Percentiles rank a stretch among this genome's conserved stretches.
Conservation (phyloP, 2,888 invertebrate genomes). For the Papilio demoleus region DNA sequence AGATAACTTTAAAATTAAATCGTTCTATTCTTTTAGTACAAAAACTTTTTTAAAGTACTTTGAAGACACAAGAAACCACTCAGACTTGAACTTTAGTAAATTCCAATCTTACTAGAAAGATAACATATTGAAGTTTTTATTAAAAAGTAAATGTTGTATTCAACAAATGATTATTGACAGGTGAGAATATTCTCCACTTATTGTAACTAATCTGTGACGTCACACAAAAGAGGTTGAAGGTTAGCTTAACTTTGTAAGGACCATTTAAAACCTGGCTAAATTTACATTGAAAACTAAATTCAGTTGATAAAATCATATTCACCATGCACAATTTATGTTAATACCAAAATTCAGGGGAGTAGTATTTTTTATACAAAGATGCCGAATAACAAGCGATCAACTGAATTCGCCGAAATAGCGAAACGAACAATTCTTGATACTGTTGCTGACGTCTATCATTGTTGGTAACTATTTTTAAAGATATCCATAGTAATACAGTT, state of each 20-base stretch:
- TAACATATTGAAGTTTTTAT: slow-evolving; percentile 1
- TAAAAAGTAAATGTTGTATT: not conserved
- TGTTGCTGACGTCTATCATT: no score
- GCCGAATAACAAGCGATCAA: no score
- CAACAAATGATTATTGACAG: slow-evolving; percentile 14
- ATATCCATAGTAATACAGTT: no score
- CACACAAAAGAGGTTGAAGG: slow-evolving; percentile 8
- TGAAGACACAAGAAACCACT: not conserved
- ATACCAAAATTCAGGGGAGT: no score
- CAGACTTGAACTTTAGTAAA: not conserved
- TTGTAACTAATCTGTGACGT: slow-evolving; percentile 22
- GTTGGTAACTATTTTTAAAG: no score
- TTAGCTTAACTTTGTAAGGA: slow-evolving; percentile 30
- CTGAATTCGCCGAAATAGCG: no score
- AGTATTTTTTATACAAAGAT: no score
- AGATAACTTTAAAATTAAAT: not conserved
- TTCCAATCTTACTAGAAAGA: not conserved
- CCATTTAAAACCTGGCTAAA: not conserved
- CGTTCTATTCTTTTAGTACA: not conserved
- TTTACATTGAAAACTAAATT: slow-evolving; percentile 12
- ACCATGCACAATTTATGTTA: not conserved
- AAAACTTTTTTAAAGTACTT: not conserved
- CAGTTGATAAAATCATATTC: not conserved
- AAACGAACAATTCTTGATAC: no score
- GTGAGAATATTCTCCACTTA: slow-evolving; percentile 15